These are phyloP conservation scores for Chrysocyon brachyurus DNA, from an alignment of 2,797 vertebrate genomes.

Conservation along the genomic window DNA sequence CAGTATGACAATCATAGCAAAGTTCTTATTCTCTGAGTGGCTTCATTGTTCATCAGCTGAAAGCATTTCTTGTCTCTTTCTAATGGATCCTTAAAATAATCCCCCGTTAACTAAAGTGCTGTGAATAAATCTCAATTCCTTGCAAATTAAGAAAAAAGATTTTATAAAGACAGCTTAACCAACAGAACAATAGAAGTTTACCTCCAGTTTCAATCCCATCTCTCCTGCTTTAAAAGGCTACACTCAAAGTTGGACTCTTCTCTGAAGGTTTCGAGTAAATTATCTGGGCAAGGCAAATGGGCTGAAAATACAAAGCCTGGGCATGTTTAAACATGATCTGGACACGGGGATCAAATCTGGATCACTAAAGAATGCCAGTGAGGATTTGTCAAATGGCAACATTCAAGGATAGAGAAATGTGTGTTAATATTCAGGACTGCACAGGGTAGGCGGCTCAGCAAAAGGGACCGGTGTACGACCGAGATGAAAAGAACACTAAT, in stretches of 20 bases:
- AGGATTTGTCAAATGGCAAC: neutral
- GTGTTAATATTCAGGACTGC: neutral
- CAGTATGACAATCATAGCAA: neutral
- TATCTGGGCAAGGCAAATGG: neutral
- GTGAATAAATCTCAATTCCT: neutral
- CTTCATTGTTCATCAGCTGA: neutral
- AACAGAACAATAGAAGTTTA: neutral
- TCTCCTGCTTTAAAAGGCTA: neutral
- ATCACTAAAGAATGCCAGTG: neutral
- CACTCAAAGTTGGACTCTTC: neutral
- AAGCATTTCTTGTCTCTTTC: conserved; percentile 25
- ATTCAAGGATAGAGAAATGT: neutral
- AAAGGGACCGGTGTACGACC: neutral
- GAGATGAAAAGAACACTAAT: neutral
- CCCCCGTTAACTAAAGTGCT: neutral
- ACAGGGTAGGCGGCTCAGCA: neutral
- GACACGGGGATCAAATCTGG: neutral
- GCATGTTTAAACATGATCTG: neutral
- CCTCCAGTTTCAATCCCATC: neutral
- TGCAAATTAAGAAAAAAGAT: neutral
- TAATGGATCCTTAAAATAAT: conserved; percentile 36
- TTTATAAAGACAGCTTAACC: neutral
- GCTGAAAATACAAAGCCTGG: neutral
- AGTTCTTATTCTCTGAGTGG: neutral
- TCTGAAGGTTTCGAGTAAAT: neutral